Percentiles rank a stretch among this genome's conserved stretches.
phyloP scores from a whole-genome alignment of 2,888 invertebrate genomes.

The Leistus spinibarbis region DNA sequence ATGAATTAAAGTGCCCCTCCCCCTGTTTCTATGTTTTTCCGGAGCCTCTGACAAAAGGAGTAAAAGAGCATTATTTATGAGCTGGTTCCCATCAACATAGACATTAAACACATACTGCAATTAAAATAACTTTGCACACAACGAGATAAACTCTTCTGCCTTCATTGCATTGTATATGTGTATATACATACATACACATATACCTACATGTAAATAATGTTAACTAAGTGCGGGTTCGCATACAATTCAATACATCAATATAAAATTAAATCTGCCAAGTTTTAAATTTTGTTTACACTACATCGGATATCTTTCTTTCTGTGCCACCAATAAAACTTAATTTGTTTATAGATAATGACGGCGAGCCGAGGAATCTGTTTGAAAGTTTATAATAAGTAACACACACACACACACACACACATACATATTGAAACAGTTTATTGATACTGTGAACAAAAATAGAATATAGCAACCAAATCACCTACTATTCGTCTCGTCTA shows the following conservation, averaged over 20 bases:
- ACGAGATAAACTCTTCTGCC: neutral
- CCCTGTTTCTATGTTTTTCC: no score
- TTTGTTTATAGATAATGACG: slow-evolving; percentile 34
- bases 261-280: neutral
- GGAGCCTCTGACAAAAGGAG: no score
- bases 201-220: no score
- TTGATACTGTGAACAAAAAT: slow-evolving; percentile 31
- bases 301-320: slow-evolving; percentile 32
- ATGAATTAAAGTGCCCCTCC: no score
- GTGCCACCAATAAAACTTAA: slow-evolving; percentile 33
- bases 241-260: neutral
- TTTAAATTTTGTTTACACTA: neutral
- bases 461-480: slow-evolving; percentile 10
- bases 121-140: neutral
- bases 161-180: neutral
- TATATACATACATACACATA: neutral
- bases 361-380: slow-evolving; percentile 19
- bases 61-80: neutral
- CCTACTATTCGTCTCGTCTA: neutral
- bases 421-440: slow-evolving; percentile 11
- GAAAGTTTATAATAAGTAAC: slow-evolving; percentile 24
- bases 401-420: no score
- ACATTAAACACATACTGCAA: neutral
- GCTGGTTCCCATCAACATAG: neutral
- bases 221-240: neutral